These are phyloP conservation scores for Hirudo medicinalis DNA, from an alignment of 1,140 invertebrate species.

Conservation along the genomic window DNA sequence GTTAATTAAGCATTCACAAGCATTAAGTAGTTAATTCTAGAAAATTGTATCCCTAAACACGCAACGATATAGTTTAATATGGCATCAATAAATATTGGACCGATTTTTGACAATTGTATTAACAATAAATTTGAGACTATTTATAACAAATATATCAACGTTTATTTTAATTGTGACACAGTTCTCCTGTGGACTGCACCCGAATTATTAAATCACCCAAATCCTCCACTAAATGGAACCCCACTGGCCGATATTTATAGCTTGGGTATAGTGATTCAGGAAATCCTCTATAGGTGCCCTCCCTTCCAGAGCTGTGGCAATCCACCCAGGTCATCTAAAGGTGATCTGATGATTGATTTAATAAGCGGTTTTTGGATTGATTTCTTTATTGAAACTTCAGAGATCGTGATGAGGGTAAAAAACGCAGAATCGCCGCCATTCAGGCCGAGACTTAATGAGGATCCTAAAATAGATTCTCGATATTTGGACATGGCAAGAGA, in stretches of 20 bases:
- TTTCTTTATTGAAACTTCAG: not conserved
- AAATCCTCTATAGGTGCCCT: slow-evolving; percentile 46
- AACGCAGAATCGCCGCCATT: slow-evolving; percentile 6
- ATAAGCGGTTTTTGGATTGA: too few relatives aligned
- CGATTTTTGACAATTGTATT: too few relatives aligned
- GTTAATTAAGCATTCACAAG: too few relatives aligned
- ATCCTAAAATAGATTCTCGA: slow-evolving; percentile 44
- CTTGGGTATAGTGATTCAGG: slow-evolving; percentile 77
- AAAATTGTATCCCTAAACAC: too few relatives aligned
- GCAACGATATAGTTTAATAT: too few relatives aligned
- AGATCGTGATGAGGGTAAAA: slow-evolving; percentile 8
- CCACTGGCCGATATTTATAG: slow-evolving; percentile 74
- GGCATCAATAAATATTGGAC: too few relatives aligned
- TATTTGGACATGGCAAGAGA: slow-evolving; percentile 1
- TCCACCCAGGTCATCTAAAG: not conserved
- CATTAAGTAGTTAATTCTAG: not conserved
- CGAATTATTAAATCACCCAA: slow-evolving; percentile 56
- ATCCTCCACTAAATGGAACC: slow-evolving; percentile 45
- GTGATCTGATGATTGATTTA: not conserved
- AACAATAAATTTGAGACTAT: not conserved
- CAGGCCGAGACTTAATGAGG: not conserved
- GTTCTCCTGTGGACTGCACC: slow-evolving; percentile 76
- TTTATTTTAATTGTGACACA: slow-evolving; percentile 31
- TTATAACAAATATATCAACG: not conserved
- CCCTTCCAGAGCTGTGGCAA: not conserved